Evolutionary conservation across 2,797 vertebrate species (phyloP).

Genomic region (Acanthurus tractus): DNA sequence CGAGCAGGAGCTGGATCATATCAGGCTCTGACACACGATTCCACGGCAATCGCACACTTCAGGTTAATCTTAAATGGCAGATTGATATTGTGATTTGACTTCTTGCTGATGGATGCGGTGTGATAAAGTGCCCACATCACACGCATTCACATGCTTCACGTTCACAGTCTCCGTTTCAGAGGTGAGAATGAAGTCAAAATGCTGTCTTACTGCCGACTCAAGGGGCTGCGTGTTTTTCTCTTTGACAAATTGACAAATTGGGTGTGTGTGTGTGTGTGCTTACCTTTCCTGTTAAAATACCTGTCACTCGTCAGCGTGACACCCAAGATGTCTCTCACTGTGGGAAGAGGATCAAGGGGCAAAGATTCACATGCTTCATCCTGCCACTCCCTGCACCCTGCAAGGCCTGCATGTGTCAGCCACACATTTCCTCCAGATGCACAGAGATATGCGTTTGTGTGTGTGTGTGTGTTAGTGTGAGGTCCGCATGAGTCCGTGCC

Average conservation of each 20-base stretch:
- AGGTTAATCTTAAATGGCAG: not conserved
- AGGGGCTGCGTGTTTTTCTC: slow-evolving; percentile 48
- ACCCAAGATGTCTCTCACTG: slow-evolving; percentile 55
- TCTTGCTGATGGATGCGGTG: slow-evolving; percentile 34
- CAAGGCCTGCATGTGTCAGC: slow-evolving; percentile 69
- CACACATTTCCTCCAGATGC: slow-evolving; percentile 83
- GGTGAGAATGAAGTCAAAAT: slow-evolving; percentile 40
- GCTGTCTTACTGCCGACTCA: slow-evolving; percentile 17
- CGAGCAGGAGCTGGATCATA: slow-evolving; percentile 14
- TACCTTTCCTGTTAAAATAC: slow-evolving; percentile 58
- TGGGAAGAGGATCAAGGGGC: slow-evolving; percentile 56
- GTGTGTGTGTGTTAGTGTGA: slow-evolving; percentile 36
- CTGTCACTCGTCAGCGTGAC: slow-evolving; percentile 61
- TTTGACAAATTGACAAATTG: slow-evolving; percentile 41
- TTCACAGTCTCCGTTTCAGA: slow-evolving; percentile 23
- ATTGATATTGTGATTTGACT: slow-evolving; percentile 20
- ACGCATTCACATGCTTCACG: not conserved
- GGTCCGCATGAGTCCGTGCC: slow-evolving; percentile 41
- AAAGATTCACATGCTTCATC: slow-evolving; percentile 64
- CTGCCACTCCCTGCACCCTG: slow-evolving; percentile 67
- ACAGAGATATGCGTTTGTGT: slow-evolving; percentile 31
- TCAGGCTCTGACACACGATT: slow-evolving; percentile 21
- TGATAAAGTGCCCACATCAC: slow-evolving; percentile 32
- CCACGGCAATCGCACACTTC: slow-evolving; percentile 2
- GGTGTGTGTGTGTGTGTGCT: slow-evolving; percentile 11